phyloP scores from a whole-genome alignment of 2,797 vertebrate species.

The Argentina silus region DNA sequence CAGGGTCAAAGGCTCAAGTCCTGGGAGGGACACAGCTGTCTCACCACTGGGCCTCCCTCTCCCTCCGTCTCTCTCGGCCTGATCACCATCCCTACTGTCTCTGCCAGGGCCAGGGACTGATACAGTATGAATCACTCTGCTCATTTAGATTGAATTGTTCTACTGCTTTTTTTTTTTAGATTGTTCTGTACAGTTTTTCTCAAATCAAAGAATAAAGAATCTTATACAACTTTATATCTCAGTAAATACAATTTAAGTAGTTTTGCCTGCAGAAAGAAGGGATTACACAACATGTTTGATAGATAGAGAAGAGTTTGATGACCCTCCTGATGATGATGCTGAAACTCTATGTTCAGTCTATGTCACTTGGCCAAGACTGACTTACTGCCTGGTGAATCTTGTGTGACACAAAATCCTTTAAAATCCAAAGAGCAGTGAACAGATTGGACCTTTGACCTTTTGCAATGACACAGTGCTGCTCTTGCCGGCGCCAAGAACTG shows the following conservation, averaged over 20 bases:
- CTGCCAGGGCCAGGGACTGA: neutral
- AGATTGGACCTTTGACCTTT: constrained; percentile 61
- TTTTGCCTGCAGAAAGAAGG: too few relatives aligned
- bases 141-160: neutral
- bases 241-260: too few relatives aligned
- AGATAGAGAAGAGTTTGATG: neutral
- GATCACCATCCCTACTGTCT: constrained; percentile 1
- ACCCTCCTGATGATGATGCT: neutral
- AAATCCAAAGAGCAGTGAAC: constrained; percentile 30
- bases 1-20: constrained; percentile 54
- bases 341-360: constrained; percentile 9
- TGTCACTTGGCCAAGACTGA: constrained; percentile 20
- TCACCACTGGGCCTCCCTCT: constrained; percentile 45
- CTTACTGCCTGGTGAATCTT: constrained; percentile 25
- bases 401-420: constrained; percentile 31
- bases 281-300: neutral
- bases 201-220: too few relatives aligned
- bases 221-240: too few relatives aligned
- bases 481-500: constrained; percentile 51
- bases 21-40: constrained; percentile 49
- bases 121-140: neutral
- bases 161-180: neutral
- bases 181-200: neutral
- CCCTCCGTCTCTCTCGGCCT: neutral
- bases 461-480: constrained; percentile 31